phyloP scores from a whole-genome alignment of 2,113 vertebrate genomes.

The Neomonachus schauinslandi region DNA sequence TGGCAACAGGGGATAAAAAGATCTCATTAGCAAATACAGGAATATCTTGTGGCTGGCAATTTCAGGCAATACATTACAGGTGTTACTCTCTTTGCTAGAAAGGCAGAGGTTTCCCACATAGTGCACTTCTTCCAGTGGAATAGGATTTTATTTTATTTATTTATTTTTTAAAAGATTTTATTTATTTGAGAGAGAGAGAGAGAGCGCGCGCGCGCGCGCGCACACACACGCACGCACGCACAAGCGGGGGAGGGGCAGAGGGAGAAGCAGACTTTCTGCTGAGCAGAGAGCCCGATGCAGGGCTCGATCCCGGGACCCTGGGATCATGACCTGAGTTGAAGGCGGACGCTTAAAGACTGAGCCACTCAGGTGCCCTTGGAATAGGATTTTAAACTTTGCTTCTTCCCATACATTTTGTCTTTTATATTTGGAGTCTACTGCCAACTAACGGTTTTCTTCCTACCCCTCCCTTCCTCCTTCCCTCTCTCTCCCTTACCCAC shows the following conservation, averaged over 20 bases:
- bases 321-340: too few relatives aligned
- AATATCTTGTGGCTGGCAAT: background rate
- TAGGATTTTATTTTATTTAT: background rate
- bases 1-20: background rate
- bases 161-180: too few relatives aligned
- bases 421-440: conserved; percentile 47
- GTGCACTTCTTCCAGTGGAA: background rate
- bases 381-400: conserved; percentile 37
- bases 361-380: background rate
- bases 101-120: background rate
- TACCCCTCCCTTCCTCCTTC: background rate
- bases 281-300: too few relatives aligned
- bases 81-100: background rate
- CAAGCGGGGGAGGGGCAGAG: too few relatives aligned
- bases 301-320: too few relatives aligned
- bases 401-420: conserved; percentile 33
- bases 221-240: too few relatives aligned
- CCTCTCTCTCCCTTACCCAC: background rate
- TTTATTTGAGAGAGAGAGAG: too few relatives aligned
- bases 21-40: background rate
- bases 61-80: background rate
- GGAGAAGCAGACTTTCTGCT: too few relatives aligned
- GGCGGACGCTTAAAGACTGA: too few relatives aligned
- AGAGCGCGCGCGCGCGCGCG: rapidly evolving
- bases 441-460: conserved; percentile 36